These are phyloP conservation scores for Drosophila athabasca DNA, from an alignment of 1,140 invertebrate species.

Conservation along the genomic window DNA sequence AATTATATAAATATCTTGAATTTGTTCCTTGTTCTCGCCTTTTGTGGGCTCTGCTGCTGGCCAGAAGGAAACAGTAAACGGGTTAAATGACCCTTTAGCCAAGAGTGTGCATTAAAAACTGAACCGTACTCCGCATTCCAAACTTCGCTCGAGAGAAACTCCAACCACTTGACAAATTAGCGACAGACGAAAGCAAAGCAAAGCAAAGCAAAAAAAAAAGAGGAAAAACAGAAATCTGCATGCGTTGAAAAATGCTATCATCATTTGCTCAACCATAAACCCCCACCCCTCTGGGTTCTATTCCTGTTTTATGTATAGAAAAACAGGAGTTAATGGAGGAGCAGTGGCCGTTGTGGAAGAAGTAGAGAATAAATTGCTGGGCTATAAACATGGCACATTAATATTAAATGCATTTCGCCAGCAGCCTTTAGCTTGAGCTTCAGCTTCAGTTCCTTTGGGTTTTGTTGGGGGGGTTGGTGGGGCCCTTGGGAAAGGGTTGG, in stretches of 20 bases:
- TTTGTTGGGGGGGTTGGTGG: background rate
- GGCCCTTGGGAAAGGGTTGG: background rate
- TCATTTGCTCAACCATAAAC: slow-evolving; percentile 39
- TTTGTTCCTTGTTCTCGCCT: too few species aligned
- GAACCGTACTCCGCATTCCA: slow-evolving; percentile 14
- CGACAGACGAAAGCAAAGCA: slow-evolving; percentile 27
- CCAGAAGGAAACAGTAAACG: slow-evolving; percentile 16
- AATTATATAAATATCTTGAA: too few species aligned
- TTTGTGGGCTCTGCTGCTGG: background rate
- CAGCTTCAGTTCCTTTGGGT: slow-evolving; percentile 19
- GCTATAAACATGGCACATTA: slow-evolving; percentile 74
- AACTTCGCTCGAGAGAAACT: slow-evolving; percentile 5
- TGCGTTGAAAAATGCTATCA: slow-evolving; percentile 67
- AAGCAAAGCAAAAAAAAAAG: slow-evolving; percentile 14
- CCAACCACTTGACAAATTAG: slow-evolving; percentile 67
- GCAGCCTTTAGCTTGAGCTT: slow-evolving; percentile 20
- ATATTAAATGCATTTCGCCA: slow-evolving; percentile 75
- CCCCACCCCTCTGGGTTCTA: slow-evolving; percentile 7
- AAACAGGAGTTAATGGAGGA: slow-evolving; percentile 24
- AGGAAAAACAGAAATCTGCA: slow-evolving; percentile 66
- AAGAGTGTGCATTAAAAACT: slow-evolving; percentile 18
- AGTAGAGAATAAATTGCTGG: slow-evolving; percentile 65
- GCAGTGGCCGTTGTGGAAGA: background rate
- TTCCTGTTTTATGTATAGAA: slow-evolving; percentile 27
- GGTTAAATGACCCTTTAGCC: slow-evolving; percentile 55